Percentiles rank a stretch among this genome's conserved stretches.
These are phyloP conservation scores for Hepsetus odoe DNA, from an alignment of 2,113 vertebrate genomes.

Conservation along the genomic window DNA sequence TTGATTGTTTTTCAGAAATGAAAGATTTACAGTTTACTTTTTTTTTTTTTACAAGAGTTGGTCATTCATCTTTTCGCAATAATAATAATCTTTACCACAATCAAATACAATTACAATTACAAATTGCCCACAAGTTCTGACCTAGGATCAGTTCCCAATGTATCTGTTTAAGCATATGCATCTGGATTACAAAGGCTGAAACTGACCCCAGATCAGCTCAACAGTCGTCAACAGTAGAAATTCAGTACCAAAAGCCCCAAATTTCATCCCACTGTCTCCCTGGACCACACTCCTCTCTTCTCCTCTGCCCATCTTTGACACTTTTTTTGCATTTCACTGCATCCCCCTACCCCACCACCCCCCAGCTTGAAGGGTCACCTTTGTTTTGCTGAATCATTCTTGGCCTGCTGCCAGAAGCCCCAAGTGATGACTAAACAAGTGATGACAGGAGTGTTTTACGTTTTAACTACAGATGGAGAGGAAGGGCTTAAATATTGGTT, in stretches of 20 bases:
- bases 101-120: too few relatives aligned
- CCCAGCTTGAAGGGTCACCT: conserved; percentile 21
- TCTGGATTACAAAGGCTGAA: background rate
- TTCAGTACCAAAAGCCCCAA: background rate
- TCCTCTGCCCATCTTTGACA: background rate
- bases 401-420: background rate
- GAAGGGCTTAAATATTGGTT: background rate
- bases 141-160: too few relatives aligned
- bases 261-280: too few relatives aligned
- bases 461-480: background rate
- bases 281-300: too few relatives aligned
- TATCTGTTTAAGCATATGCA: too few relatives aligned
- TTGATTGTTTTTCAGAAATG: too few relatives aligned
- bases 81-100: too few relatives aligned
- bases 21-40: too few relatives aligned
- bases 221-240: background rate
- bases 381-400: conserved; percentile 4
- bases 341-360: background rate
- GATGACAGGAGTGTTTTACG: background rate
- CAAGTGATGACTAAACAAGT: conserved; percentile 19
- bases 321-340: background rate
- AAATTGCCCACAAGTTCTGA: too few relatives aligned
- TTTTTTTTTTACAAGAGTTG: too few relatives aligned
- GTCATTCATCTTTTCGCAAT: too few relatives aligned
- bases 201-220: background rate